phyloP scores from a whole-genome alignment of 2,113 vertebrate genomes.

The Entelurus aequoreus region DNA sequence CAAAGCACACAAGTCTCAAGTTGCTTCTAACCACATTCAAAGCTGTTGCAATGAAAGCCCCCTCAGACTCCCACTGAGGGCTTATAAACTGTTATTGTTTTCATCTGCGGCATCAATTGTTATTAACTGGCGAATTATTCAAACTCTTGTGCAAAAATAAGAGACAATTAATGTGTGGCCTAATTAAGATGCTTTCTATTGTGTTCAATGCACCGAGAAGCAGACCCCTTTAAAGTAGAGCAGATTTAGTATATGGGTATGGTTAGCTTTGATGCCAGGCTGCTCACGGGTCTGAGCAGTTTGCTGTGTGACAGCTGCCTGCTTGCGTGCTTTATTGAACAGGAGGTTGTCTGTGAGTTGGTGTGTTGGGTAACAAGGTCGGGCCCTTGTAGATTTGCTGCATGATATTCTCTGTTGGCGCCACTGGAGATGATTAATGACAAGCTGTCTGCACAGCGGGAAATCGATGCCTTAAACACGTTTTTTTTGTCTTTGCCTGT shows the following conservation, averaged over 20 bases:
- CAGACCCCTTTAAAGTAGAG: conserved; percentile 6
- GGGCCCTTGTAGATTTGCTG: conserved; percentile 55
- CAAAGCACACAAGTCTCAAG: background rate
- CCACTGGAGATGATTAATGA: conserved; percentile 60
- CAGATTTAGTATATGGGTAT: conserved; percentile 8
- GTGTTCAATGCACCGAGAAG: background rate
- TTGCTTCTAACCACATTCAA: conserved; percentile 19
- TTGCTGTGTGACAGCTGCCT: background rate
- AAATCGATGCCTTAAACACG: conserved; percentile 54
- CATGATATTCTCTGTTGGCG: conserved; percentile 58
- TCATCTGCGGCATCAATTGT: conserved; percentile 50
- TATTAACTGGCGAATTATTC: conserved; percentile 52
- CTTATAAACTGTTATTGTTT: conserved; percentile 40
- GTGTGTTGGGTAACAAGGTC: conserved; percentile 57
- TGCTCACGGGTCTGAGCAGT: conserved; percentile 11
- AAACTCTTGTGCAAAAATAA: conserved; percentile 39
- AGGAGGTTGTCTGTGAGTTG: conserved; percentile 66
- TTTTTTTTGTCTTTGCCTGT: background rate
- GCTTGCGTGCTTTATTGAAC: conserved; percentile 64
- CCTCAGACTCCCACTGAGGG: conserved; percentile 54
- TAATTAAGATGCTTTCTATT: conserved; percentile 1
- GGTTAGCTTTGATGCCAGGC: background rate
- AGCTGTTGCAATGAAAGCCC: conserved; percentile 41
- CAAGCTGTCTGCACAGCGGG: conserved; percentile 58
- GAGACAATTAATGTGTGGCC: conserved; percentile 3